Conservation (phyloP, 2,113 vertebrate species). For the Chamaetylas fuelleborni region DNA sequence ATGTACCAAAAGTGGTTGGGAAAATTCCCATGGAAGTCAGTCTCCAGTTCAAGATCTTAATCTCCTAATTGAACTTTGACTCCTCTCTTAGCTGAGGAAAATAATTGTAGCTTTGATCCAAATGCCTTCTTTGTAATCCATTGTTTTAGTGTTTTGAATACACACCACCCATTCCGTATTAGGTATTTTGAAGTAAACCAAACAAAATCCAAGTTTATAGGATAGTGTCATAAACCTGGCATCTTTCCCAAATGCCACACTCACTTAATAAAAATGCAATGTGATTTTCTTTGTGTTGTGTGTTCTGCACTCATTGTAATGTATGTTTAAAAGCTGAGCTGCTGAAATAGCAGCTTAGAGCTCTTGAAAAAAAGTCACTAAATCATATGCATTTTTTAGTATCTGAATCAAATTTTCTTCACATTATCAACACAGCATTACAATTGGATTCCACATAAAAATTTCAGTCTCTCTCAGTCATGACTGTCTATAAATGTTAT, state of each 20-base stretch:
- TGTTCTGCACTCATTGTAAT: not conserved
- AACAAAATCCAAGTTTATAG: not conserved
- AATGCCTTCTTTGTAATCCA: not conserved
- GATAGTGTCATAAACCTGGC: not conserved
- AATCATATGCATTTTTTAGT: not conserved
- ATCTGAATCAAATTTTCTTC: not conserved
- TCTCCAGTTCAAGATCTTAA: not conserved
- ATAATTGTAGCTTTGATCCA: not conserved
- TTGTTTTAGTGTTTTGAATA: slow-evolving; percentile 11
- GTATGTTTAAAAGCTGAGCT: not conserved
- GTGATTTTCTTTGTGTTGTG: not conserved
- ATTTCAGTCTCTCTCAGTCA: not conserved
- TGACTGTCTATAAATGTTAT: not conserved
- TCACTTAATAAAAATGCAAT: not conserved
- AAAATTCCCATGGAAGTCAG: not conserved
- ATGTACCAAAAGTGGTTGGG: not conserved
- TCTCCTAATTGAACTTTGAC: not conserved
- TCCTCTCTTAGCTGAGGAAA: not conserved
- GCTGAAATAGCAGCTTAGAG: not conserved
- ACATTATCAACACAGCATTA: not conserved
- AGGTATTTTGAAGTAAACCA: not conserved
- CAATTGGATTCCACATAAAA: not conserved
- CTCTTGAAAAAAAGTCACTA: not conserved
- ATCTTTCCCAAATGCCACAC: not conserved
- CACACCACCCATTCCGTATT: not conserved